Percentiles rank a stretch among this genome's conserved stretches.
Conservation (phyloP, 1,140 invertebrate genomes). For the Carposina sasakii region DNA sequence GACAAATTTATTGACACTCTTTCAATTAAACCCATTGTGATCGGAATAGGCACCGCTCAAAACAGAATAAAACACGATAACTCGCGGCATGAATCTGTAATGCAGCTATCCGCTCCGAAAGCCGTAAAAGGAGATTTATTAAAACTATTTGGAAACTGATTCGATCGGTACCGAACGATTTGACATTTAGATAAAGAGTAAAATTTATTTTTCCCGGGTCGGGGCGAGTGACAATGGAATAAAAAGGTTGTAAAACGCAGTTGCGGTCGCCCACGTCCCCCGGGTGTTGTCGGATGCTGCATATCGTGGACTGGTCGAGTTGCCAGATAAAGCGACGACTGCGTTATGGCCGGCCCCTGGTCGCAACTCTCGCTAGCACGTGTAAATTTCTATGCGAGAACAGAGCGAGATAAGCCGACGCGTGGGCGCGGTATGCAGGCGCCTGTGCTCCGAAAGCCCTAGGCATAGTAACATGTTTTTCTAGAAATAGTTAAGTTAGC, state of each 20-base stretch:
- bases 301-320: conserved; percentile 32
- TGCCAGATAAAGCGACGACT: conserved; percentile 60
- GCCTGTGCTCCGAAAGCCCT: no score
- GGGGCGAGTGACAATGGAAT: conserved; percentile 66
- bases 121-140: conserved; percentile 72
- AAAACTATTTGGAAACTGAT: conserved; percentile 72
- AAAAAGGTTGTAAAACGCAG: conserved; percentile 69
- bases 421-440: conserved; percentile 54
- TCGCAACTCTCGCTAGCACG: conserved; percentile 58
- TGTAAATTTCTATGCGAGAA: conserved; percentile 69
- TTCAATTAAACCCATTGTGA: conserved; percentile 72
- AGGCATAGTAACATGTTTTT: no score
- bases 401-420: conserved; percentile 44
- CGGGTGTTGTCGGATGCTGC: conserved; percentile 47
- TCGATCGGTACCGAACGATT: conserved; percentile 70
- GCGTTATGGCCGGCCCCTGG: conserved; percentile 48
- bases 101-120: conserved; percentile 46
- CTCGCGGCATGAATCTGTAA: conserved; percentile 63
- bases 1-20: conserved; percentile 72
- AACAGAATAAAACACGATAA: conserved; percentile 67
- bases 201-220: conserved; percentile 68
- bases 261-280: conserved; percentile 52
- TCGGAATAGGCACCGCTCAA: conserved; percentile 50
- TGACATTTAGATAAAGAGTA: conserved; percentile 71
- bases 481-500: no score